Percentiles rank a stretch among this genome's conserved stretches.
Evolutionary conservation across 1,140 invertebrate genomes (phyloP).

Genomic region (Rhysida immarginata): DNA sequence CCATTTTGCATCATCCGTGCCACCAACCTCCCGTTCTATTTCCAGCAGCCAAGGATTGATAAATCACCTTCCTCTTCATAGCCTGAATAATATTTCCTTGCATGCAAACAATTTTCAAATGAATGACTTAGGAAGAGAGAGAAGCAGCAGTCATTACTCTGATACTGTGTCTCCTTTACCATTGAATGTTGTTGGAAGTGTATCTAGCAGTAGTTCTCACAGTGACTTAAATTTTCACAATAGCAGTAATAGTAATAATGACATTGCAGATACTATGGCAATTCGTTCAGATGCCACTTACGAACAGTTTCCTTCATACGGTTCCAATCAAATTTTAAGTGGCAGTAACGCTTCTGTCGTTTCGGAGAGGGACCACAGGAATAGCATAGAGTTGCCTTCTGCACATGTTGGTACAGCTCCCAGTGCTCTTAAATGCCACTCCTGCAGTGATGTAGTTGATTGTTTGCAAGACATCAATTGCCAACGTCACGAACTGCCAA

Average conservation of each 20-base stretch:
- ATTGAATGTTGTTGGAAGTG: constrained; percentile 4
- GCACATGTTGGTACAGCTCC: background rate
- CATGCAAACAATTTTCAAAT: constrained; percentile 7
- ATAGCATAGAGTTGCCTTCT: background rate
- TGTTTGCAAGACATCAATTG: background rate
- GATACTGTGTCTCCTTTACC: background rate
- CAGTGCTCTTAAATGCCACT: constrained; percentile 11
- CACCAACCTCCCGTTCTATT: background rate
- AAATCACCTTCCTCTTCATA: background rate
- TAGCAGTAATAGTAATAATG: background rate
- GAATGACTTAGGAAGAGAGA: constrained; percentile 8
- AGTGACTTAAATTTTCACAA: constrained; percentile 2
- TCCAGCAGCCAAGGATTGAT: constrained; percentile 1
- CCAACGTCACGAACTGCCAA: background rate
- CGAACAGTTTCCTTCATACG: constrained; percentile 1
- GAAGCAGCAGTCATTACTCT: too few species aligned
- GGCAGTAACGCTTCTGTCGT: background rate
- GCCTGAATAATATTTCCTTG: background rate
- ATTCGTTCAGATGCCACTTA: constrained; percentile 10
- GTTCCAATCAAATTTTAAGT: background rate
- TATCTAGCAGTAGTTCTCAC: constrained; percentile 8
- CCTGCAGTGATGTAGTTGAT: constrained; percentile 13
- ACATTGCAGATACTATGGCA: background rate
- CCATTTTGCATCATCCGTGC: background rate
- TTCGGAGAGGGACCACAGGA: background rate